phyloP scores from a whole-genome alignment of 2,113 vertebrate genomes.

The Puma concolor region DNA sequence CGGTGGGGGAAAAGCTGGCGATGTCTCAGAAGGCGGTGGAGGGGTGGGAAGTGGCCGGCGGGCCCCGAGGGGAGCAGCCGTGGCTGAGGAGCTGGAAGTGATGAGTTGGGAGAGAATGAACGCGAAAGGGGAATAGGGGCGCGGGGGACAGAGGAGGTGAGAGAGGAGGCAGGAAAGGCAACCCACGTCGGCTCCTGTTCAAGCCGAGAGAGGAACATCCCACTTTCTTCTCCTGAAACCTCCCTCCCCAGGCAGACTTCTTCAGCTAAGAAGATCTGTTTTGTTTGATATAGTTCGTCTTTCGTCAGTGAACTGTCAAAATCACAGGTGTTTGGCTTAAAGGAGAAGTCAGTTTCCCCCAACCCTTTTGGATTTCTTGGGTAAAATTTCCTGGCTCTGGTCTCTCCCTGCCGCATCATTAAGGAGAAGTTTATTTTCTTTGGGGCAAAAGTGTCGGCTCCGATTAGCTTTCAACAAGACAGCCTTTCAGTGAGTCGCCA shows the following conservation, averaged over 20 bases:
- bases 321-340: slow-evolving; percentile 54
- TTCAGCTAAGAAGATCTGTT: not conserved
- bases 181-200: rapidly evolving
- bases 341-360: slow-evolving; percentile 73
- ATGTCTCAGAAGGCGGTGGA: not conserved
- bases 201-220: not conserved
- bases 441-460: slow-evolving; percentile 65
- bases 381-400: slow-evolving; percentile 70
- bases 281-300: not conserved
- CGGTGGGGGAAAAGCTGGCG: rapidly evolving
- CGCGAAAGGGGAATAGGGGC: not conserved
- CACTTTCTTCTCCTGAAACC: not conserved
- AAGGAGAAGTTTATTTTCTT: slow-evolving; percentile 78
- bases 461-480: slow-evolving; percentile 66
- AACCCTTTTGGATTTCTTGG: slow-evolving; percentile 74
- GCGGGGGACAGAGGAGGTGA: not conserved
- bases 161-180: too few relatives aligned
- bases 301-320: slow-evolving; percentile 59
- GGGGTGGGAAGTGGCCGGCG: not conserved
- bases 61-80: not conserved
- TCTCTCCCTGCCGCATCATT: slow-evolving; percentile 68
- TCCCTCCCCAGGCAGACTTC: slow-evolving; percentile 55
- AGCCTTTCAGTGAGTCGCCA: slow-evolving; percentile 65
- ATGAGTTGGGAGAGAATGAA: not conserved
- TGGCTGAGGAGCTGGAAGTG: not conserved